A percentile compares a stretch with the other conserved stretches of the same genome.
Evolutionary conservation across 2,113 vertebrate species (phyloP).

Genomic region (Mustela lutreola): DNA sequence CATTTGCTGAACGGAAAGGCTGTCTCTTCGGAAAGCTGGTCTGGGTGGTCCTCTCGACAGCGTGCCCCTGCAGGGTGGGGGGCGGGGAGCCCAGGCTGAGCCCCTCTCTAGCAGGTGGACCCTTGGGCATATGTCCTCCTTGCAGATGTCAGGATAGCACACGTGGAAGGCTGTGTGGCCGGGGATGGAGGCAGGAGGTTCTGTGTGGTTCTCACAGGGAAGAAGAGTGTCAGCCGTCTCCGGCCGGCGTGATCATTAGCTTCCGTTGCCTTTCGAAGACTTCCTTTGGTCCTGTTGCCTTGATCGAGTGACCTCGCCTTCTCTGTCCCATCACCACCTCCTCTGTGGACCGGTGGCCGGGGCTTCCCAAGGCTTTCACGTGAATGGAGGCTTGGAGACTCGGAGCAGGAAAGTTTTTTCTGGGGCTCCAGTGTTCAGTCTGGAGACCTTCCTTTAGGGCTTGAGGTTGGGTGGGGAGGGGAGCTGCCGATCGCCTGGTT

Average conservation of each 20-base stretch:
- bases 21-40: not conserved
- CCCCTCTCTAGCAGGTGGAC: not conserved
- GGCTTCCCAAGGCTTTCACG: not conserved
- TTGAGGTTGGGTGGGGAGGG: not conserved
- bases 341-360: not conserved
- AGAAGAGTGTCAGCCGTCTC: not conserved
- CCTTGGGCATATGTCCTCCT: too few relatives aligned
- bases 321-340: not conserved
- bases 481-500: rapidly evolving
- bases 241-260: too few relatives aligned
- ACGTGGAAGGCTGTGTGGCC: not conserved
- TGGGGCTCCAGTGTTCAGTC: not conserved
- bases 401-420: not conserved
- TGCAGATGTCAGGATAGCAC: not conserved
- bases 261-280: not conserved
- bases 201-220: not conserved
- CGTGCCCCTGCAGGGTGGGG: rapidly evolving
- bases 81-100: not conserved
- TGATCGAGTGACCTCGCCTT: not conserved
- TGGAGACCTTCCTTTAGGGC: not conserved
- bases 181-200: not conserved
- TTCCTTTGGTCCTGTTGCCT: not conserved
- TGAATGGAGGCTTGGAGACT: not conserved
- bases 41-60: not conserved
- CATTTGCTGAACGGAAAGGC: not conserved